Evolutionary conservation across 2,888 invertebrate genomes (phyloP), one percentile per base, ranked within the genome.

Genomic region (Mermis nigrescens): DNA sequence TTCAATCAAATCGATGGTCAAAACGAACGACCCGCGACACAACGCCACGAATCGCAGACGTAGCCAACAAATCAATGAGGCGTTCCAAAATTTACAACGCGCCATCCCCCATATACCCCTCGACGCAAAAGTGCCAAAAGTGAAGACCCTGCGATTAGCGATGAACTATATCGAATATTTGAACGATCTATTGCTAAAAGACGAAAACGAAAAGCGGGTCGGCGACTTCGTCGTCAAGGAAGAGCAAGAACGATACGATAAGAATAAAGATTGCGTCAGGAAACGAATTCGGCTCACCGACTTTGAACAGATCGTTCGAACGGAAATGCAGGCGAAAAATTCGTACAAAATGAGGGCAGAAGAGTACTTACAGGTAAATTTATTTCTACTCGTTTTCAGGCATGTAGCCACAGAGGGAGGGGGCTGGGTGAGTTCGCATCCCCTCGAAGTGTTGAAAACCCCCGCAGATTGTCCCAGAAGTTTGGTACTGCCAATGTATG

Each of bases 31-130:
- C 2, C 31, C 48, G 31, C 51, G 45, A 32, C 24, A 26, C 26
- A 62, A 62, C 32, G 63, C n/a, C n/a, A n/a, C n/a, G n/a, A n/a
- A 63, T 46, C 60, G 57, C 28, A 46, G 46, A n/a, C 59, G 63
- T 31, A 61, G 57, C 48, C 12, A 26, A 31, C 58, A 52, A 15
- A 61, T 61, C 54, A 63, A 63, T 58, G 32, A 56, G 1, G 61
- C 61, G 19, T 63, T 61, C 57, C 19, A 32, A 22, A 27, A 26
- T 29, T 59, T 63, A 2, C 61, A 61, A 29, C 26, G 45, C 29
- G 2, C 19, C 24, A 56, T 59, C 12, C 59, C 59, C 1, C 19
- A 48, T 27, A 19, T 61, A 12, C 61, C 56, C 7, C n/a, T 24
- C 22, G 55, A 60, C 24, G 46, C 46, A 46, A 51, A 51, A 27